A percentile compares a stretch with the other conserved stretches of the same genome.
These are phyloP conservation scores for Augochlora pura DNA, from an alignment of 1,140 invertebrate genomes.

Conservation along the genomic window DNA sequence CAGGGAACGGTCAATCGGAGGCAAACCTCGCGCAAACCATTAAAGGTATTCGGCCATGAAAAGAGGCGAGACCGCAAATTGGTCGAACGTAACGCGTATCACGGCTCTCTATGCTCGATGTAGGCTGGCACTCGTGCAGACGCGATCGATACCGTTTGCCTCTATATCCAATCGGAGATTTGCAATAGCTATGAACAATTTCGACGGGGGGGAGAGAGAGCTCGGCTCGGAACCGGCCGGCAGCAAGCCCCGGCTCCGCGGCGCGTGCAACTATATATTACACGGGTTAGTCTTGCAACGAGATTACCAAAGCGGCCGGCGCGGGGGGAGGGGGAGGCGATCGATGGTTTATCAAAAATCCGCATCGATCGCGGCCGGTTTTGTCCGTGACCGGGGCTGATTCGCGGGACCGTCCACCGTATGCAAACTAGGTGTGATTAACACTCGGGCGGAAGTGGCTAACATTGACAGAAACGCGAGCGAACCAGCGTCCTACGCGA, in stretches of 20 bases:
- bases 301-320: background rate
- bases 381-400: too few relatives aligned
- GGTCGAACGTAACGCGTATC: background rate
- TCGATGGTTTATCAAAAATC: constrained; percentile 16
- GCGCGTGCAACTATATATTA: constrained; percentile 8
- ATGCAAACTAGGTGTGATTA: background rate
- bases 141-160: constrained; percentile 24
- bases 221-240: background rate
- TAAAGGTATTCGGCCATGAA: constrained; percentile 12
- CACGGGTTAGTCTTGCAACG: constrained; percentile 5
- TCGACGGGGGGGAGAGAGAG: too few relatives aligned
- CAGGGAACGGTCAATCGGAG: background rate
- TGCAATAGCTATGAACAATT: constrained; percentile 28
- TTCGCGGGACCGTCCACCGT: background rate
- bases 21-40: constrained; percentile 13
- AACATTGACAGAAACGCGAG: too few relatives aligned
- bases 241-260: background rate
- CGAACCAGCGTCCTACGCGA: too few relatives aligned
- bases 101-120: background rate
- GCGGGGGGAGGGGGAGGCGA: too few relatives aligned
- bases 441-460: background rate
- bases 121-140: background rate
- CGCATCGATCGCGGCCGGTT: too few relatives aligned
- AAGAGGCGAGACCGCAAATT: constrained; percentile 26
- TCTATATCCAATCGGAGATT: constrained; percentile 27